These are phyloP conservation scores for Meteorus colon DNA, from an alignment of 2,888 invertebrate genomes.

Conservation along the genomic window DNA sequence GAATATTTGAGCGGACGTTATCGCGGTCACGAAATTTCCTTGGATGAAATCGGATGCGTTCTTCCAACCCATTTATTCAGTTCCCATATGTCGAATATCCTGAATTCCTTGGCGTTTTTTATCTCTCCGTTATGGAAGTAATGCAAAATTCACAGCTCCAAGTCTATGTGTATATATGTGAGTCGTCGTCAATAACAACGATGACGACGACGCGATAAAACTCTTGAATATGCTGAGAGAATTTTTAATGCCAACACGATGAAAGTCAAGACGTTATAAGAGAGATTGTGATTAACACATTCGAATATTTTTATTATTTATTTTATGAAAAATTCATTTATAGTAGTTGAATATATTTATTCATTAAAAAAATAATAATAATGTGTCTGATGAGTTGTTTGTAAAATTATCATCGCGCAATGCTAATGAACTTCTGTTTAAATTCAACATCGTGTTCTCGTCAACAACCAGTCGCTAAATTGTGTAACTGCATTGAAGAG, in stretches of 20 bases:
- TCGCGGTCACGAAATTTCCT: conserved; percentile 28
- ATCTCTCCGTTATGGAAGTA: conserved; percentile 14
- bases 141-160: conserved; percentile 10
- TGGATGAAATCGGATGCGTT: background rate
- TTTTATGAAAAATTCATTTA: background rate
- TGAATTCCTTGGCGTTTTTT: conserved; percentile 33
- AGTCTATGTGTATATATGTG: background rate
- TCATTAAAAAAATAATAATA: background rate
- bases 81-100: conserved; percentile 10
- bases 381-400: background rate
- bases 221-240: conserved; percentile 18
- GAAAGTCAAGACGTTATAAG: background rate
- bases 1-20: conserved; percentile 13
- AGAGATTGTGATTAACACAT: background rate
- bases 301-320: background rate
- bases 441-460: conserved; percentile 42
- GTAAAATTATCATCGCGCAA: background rate
- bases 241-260: background rate
- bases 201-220: conserved; percentile 18
- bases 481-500: conserved; percentile 17
- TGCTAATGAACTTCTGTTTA: conserved; percentile 38
- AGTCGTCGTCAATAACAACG: background rate
- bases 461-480: conserved; percentile 19
- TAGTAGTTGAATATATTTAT: background rate
- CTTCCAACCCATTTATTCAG: background rate